A percentile compares a stretch with the other conserved stretches of the same genome.
phyloP scores from a whole-genome alignment of 2,113 vertebrate genomes.

The Onychostruthus taczanowskii region DNA sequence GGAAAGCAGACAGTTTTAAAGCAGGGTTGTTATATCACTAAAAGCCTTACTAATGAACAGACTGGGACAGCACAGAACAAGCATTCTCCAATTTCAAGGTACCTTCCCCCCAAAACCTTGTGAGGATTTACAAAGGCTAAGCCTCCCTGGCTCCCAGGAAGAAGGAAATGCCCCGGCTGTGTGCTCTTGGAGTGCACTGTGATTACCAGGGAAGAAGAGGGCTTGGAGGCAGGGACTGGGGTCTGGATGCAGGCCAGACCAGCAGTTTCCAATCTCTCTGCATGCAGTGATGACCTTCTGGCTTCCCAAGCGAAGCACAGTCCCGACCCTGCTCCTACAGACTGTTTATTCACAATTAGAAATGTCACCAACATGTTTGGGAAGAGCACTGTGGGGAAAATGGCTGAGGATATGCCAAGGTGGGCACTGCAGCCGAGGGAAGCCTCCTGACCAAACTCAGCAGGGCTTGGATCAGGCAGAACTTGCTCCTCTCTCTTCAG shows the following conservation, averaged over 20 bases:
- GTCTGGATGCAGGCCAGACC: not conserved
- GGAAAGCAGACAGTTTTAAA: not conserved
- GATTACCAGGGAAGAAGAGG: not conserved
- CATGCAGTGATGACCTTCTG: not conserved
- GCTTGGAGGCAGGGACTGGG: not conserved
- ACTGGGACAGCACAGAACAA: not conserved
- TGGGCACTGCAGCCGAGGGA: not conserved
- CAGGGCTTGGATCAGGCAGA: not conserved
- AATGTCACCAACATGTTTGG: not conserved
- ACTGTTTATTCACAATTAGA: not conserved
- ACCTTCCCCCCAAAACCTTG: not conserved
- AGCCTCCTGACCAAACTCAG: not conserved
- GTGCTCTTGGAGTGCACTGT: not conserved
- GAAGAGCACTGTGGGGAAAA: rapidly evolving
- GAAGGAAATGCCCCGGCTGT: not conserved
- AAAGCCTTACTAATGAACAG: not conserved
- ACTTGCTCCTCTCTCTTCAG: no score
- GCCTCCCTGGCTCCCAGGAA: not conserved
- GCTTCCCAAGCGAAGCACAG: not conserved
- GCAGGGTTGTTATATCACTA: not conserved
- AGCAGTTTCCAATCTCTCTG: not conserved
- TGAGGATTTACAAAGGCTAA: not conserved
- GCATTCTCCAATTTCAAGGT: not conserved
- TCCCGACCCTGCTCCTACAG: not conserved
- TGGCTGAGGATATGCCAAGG: not conserved